Evolutionary conservation across 2,888 invertebrate genomes (phyloP).

Genomic region (Caenorhabditis japonica): DNA sequence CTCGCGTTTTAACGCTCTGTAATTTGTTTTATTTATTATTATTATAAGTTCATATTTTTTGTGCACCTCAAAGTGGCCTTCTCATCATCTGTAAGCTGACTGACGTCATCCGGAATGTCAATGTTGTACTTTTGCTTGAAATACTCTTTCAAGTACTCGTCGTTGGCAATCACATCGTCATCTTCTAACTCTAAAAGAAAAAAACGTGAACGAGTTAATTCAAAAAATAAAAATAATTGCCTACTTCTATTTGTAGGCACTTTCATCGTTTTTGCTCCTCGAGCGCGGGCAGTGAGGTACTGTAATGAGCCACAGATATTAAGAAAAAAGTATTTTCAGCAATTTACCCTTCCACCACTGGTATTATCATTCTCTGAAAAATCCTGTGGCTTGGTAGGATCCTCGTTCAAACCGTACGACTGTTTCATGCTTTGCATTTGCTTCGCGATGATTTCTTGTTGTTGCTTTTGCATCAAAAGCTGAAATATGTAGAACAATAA

Average conservation of each 20-base stretch:
- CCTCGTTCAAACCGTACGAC: constrained; percentile 40
- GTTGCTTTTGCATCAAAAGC: constrained; percentile 74
- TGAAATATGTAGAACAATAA: constrained; percentile 33
- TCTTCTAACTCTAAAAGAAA: constrained; percentile 57
- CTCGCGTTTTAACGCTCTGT: constrained; percentile 65
- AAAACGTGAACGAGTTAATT: no score
- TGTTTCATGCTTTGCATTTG: constrained; percentile 62
- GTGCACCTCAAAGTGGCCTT: constrained; percentile 61
- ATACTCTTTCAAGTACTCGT: constrained; percentile 66
- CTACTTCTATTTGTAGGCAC: constrained; percentile 51
- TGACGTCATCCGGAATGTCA: constrained; percentile 67
- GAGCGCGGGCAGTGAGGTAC: constrained; percentile 50
- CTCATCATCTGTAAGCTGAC: constrained; percentile 66
- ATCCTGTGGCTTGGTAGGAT: constrained; percentile 35
- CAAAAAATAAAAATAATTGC: constrained; percentile 17
- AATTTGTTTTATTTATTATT: background rate
- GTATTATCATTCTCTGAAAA: constrained; percentile 52
- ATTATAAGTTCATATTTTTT: background rate
- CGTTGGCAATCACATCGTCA: constrained; percentile 67
- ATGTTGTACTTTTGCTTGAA: constrained; percentile 72
- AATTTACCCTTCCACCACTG: constrained; percentile 54
- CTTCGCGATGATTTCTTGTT: constrained; percentile 68
- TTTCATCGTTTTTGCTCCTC: constrained; percentile 58
- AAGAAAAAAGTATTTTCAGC: background rate
- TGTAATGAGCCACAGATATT: constrained; percentile 38